phyloP scores from a whole-genome alignment of 1,140 invertebrate genomes.

The Trichonephila clavipes region DNA sequence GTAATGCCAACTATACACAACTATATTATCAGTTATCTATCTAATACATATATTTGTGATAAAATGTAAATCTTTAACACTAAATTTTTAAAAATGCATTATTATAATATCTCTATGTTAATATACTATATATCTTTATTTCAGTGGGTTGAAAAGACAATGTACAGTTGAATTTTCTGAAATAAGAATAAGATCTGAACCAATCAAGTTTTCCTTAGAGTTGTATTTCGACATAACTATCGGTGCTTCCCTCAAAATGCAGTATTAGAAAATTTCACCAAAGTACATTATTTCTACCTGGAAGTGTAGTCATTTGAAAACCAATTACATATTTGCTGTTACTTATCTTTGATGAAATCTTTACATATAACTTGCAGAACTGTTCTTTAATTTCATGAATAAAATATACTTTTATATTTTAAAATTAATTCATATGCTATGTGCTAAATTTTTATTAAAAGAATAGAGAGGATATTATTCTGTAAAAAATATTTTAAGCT shows the following conservation, averaged over 20 bases:
- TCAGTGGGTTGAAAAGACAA: slow-evolving; percentile 76
- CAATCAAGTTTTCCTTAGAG: background rate
- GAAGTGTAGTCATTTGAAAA: background rate
- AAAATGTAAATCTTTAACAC: too few relatives aligned
- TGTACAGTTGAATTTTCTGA: slow-evolving; percentile 64
- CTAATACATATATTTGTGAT: too few relatives aligned
- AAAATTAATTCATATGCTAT: background rate
- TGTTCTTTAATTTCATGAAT: background rate
- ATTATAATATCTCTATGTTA: background rate
- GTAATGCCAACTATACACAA: too few relatives aligned
- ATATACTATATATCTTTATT: too few relatives aligned
- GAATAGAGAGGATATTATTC: too few relatives aligned
- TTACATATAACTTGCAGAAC: background rate
- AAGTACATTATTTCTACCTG: background rate
- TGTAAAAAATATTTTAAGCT: too few relatives aligned
- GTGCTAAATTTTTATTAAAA: too few relatives aligned
- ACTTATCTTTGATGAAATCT: background rate
- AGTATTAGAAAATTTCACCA: slow-evolving; percentile 36
- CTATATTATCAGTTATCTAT: too few relatives aligned
- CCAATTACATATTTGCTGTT: background rate
- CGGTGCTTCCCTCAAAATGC: slow-evolving; percentile 40
- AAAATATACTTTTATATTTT: background rate
- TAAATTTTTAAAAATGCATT: too few relatives aligned
- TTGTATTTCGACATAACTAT: background rate
- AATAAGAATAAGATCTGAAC: background rate